phyloP scores from a whole-genome alignment of 2,113 vertebrate genomes.

The Pygoscelis antarcticus region DNA sequence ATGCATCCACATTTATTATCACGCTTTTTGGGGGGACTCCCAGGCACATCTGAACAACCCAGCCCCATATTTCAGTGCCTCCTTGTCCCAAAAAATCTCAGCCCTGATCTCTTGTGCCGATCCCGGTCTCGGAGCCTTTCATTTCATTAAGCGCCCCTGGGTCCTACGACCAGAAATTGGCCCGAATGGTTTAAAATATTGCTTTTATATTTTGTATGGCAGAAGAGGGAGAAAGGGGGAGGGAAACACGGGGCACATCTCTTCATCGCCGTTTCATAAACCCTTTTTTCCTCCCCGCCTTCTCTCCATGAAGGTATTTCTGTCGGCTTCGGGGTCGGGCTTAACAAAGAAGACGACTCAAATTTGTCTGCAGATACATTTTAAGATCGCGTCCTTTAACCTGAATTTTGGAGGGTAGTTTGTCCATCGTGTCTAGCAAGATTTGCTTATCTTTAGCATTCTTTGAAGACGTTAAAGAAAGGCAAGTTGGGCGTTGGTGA shows the following conservation, averaged over 20 bases:
- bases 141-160: background rate
- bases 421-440: background rate
- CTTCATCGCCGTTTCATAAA: background rate
- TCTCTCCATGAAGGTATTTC: background rate
- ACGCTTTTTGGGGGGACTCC: accelerated
- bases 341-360: background rate
- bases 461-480: background rate
- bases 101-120: background rate
- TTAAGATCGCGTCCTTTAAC: background rate
- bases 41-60: accelerated
- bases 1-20: background rate
- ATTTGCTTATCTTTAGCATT: background rate
- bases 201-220: background rate
- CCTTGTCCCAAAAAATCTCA: background rate
- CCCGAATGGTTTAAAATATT: background rate
- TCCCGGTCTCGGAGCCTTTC: accelerated
- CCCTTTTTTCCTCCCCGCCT: background rate
- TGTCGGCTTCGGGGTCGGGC: background rate
- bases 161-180: background rate
- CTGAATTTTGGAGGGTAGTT: background rate
- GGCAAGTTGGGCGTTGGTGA: accelerated
- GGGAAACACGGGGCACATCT: background rate
- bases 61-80: background rate
- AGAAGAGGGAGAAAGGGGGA: background rate
- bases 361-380: background rate